Percentiles rank a stretch among this genome's conserved stretches.
Conservation (phyloP, 1,140 invertebrate genomes). For the Drosophila dunni region DNA sequence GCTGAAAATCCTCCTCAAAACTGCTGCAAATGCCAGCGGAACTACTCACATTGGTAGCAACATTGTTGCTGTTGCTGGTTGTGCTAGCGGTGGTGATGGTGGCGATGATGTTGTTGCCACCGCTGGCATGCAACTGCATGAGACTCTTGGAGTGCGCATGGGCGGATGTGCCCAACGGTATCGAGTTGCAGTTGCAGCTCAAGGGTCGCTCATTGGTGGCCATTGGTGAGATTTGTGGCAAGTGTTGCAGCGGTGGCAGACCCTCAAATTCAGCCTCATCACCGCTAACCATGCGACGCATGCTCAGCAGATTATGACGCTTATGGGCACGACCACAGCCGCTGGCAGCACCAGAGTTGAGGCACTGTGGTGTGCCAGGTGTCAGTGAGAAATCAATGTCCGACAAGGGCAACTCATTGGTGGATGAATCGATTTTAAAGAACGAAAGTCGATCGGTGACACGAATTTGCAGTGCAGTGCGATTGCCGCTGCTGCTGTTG, state of each 20-base stretch:
- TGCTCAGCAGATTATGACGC: slow-evolving; percentile 64
- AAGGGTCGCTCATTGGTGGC: slow-evolving; percentile 86
- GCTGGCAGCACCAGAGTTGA: neutral
- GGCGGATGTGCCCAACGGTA: slow-evolving; percentile 23
- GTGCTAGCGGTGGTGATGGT: neutral
- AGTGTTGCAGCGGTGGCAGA: slow-evolving; percentile 32
- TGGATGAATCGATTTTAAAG: slow-evolving; percentile 85
- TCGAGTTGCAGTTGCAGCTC: slow-evolving; percentile 71
- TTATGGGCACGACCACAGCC: slow-evolving; percentile 38
- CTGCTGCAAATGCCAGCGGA: slow-evolving; percentile 23
- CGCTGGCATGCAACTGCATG: slow-evolving; percentile 45
- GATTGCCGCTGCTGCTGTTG: slow-evolving; percentile 35
- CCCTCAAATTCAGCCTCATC: slow-evolving; percentile 61
- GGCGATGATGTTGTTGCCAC: neutral
- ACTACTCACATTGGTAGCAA: neutral
- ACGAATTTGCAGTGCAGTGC: slow-evolving; percentile 65
- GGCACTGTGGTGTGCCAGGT: slow-evolving; percentile 66
- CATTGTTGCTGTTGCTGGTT: neutral
- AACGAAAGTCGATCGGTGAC: slow-evolving; percentile 77
- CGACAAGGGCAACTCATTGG: slow-evolving; percentile 87
- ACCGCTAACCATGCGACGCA: slow-evolving; percentile 74
- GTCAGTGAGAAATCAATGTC: slow-evolving; percentile 85
- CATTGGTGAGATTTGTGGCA: slow-evolving; percentile 73
- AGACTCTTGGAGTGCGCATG: slow-evolving; percentile 77
- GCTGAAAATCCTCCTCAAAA: slow-evolving; percentile 70